Evolutionary conservation across 2,888 invertebrate genomes (phyloP).

Genomic region (Drosophila birchii): DNA sequence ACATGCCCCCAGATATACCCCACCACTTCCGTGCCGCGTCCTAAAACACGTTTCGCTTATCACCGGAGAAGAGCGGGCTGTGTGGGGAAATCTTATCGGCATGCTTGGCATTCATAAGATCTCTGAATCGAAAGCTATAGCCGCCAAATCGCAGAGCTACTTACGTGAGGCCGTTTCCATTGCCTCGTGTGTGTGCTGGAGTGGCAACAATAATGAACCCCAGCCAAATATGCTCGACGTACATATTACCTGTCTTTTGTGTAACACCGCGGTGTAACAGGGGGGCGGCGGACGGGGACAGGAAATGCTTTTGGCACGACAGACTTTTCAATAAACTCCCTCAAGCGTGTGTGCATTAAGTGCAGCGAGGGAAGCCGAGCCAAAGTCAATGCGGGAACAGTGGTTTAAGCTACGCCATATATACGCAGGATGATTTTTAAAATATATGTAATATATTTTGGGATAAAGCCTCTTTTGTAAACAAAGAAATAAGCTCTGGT

Average conservation of each 20-base stretch:
- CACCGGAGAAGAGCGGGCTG: conserved; percentile 22
- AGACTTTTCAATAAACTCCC: conserved; percentile 82
- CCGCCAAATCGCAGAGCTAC: conserved; percentile 65
- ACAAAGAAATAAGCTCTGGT: neutral
- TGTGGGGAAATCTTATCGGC: conserved; percentile 59
- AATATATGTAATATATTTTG: neutral
- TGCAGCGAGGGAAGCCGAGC: conserved; percentile 69
- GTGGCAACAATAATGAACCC: conserved; percentile 62
- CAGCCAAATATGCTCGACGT: conserved; percentile 70
- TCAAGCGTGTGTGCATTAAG: conserved; percentile 82
- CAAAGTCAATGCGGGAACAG: conserved; percentile 54
- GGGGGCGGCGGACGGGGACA: conserved; percentile 35
- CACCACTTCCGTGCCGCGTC: conserved; percentile 58
- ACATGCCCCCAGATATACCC: conserved; percentile 16
- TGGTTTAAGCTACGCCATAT: neutral
- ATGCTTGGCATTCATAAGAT: conserved; percentile 76
- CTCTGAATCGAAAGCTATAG: conserved; percentile 64
- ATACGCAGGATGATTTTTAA: neutral
- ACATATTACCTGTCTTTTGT: conserved; percentile 76
- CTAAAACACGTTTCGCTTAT: conserved; percentile 70
- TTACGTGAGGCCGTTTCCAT: conserved; percentile 48
- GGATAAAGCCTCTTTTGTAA: neutral
- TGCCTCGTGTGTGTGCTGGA: conserved; percentile 55
- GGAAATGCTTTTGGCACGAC: conserved; percentile 75
- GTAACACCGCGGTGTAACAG: conserved; percentile 17